phyloP scores from a whole-genome alignment of 2,113 vertebrate species.

The Petroica traversi region DNA sequence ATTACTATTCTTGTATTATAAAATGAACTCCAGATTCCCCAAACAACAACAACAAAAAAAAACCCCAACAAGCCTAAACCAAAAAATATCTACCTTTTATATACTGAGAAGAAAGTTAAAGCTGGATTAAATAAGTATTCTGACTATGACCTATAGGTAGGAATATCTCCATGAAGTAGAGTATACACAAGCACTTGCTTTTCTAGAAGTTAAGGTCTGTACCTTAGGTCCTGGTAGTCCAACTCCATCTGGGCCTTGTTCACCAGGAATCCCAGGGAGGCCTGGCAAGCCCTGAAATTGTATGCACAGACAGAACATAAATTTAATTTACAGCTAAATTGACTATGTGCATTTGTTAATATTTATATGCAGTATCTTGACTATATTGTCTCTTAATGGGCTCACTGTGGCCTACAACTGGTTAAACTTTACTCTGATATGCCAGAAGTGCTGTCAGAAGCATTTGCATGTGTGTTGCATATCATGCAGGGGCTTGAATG shows the following conservation, averaged over 20 bases:
- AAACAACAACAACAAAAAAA: background rate
- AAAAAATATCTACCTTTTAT: background rate
- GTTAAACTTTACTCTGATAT: background rate
- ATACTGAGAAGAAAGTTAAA: background rate
- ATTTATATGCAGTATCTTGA: background rate
- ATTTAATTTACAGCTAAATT: background rate
- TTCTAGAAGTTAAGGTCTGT: background rate
- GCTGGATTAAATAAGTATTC: background rate
- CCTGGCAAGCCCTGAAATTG: constrained; percentile 82
- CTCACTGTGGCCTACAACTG: background rate
- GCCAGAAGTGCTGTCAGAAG: background rate
- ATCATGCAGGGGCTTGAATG: background rate
- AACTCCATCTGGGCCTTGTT: constrained; percentile 82
- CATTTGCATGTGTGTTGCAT: background rate
- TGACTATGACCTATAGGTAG: background rate
- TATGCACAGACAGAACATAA: background rate
- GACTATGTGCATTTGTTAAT: background rate
- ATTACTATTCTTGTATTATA: background rate
- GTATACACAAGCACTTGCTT: background rate
- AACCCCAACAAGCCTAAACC: background rate
- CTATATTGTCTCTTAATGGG: background rate
- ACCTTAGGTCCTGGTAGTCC: constrained; percentile 90
- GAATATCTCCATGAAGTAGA: background rate
- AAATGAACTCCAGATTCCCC: background rate
- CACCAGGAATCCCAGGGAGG: constrained; percentile 80